A percentile compares a stretch with the other conserved stretches of the same genome.
phyloP scores from a whole-genome alignment of 1,140 invertebrate species.

The Trichonephila clavipes region DNA sequence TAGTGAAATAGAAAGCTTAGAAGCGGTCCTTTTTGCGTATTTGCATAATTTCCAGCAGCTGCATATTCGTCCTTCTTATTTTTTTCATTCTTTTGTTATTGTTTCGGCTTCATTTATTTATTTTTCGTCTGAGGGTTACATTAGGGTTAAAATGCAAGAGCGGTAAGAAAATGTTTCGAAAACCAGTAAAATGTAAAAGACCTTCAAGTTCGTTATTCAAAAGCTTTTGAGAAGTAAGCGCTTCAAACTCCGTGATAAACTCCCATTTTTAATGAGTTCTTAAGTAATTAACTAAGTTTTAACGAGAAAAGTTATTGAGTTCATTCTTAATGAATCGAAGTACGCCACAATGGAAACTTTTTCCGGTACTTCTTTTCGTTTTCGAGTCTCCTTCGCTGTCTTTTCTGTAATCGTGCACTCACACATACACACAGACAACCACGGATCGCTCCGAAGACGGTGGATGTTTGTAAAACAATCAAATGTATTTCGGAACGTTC shows the following conservation, averaged over 20 bases:
- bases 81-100: conserved; percentile 12
- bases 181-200: conserved; percentile 6
- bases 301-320: conserved; percentile 74
- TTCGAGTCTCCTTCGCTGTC: background rate
- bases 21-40: conserved; percentile 46
- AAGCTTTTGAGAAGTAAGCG: background rate
- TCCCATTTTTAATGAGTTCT: conserved; percentile 70
- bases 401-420: background rate
- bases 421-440: background rate
- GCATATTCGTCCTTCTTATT: background rate
- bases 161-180: background rate
- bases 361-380: conserved; percentile 1
- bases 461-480: conserved; percentile 69
- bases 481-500: background rate
- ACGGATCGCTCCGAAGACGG: background rate
- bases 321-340: conserved; percentile 70
- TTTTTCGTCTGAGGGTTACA: background rate
- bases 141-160: background rate
- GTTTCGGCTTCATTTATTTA: background rate
- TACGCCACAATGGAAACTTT: background rate
- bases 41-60: conserved; percentile 63
- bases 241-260: conserved; percentile 41
- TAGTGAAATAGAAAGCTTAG: conserved; percentile 43
- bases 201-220: conserved; percentile 14
- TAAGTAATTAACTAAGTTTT: conserved; percentile 72